Base-by-base conservation (phyloP, 2,797 vertebrate species). In the Micrastur ruficollis region DNA sequence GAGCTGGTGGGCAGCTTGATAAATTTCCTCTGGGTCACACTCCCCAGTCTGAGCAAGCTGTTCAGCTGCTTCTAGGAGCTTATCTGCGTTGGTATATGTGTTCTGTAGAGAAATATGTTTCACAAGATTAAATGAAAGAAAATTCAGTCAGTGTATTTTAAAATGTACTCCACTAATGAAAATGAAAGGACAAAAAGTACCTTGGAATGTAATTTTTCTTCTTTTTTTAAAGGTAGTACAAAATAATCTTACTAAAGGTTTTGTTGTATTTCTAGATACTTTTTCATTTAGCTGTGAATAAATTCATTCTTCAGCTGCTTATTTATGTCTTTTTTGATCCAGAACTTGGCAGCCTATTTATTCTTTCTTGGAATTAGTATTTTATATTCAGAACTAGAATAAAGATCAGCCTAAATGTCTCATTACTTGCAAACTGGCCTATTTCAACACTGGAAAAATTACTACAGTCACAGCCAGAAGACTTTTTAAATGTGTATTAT, bases 11-110 rank as follows among this genome's bases (percentile, higher is more conserved):
- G 99, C 99, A 72, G 99, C 99, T 98, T 99, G 99, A 97, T 99
- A 99, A 90, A 99, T 99, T 98, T 99, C 99, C 96, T 99, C 99
- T 0, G 99, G 99, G 97, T 99, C 99, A 94, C 99, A 99, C 96
- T 99, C 99, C 27, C 99, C 99, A 4, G 99, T 99, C 98, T 99
- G 99, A 52, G 99, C 99, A 75, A 99, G 98, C 98, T 99, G 99
- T 95, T 99, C 99, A 0, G 99, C 99, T 8, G 99, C 99, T 98
- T 99, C 99, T 92, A 99, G 98, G 79, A 99, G 97, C 95, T 99
- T 99, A 96, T 99, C 99, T 26, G 99, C 99, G 8, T 99, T 99
- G 83, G 99, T 99, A n/a, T 99, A 99, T 0, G 99, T 99, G 96
- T 99, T 99, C 99, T 99, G 95, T 6, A 44, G 52, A 29, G 65